Evolutionary conservation across 2,888 invertebrate genomes (phyloP).

Genomic region (Eurytoma californica): DNA sequence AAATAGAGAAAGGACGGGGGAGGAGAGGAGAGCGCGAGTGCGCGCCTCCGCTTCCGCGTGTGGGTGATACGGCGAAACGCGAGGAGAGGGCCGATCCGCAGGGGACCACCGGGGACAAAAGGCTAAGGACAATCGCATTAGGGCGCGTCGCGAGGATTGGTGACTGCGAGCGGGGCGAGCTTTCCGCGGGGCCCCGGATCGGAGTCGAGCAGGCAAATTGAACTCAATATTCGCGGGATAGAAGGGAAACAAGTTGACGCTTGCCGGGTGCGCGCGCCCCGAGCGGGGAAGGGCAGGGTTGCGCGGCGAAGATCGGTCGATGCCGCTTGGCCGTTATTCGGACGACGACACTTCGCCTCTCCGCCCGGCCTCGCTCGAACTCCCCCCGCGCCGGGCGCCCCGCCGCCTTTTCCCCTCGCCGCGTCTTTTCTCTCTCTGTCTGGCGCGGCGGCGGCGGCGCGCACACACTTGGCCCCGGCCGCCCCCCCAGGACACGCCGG

Average conservation of each 20-base stretch:
- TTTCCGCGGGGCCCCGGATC: constrained; percentile 36
- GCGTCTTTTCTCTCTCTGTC: constrained; percentile 41
- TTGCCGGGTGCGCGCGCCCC: not conserved
- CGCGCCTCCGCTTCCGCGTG: too few relatives aligned
- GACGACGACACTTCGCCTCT: constrained; percentile 73
- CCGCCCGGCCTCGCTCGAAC: constrained; percentile 25
- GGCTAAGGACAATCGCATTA: constrained; percentile 70
- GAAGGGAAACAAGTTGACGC: constrained; percentile 74
- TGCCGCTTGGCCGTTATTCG: constrained; percentile 75
- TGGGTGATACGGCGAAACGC: not conserved
- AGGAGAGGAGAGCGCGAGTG: not conserved
- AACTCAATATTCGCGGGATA: constrained; percentile 73
- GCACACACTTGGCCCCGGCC: not conserved
- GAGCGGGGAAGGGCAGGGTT: not conserved
- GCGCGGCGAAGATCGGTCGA: constrained; percentile 72
- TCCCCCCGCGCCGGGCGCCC: constrained; percentile 43
- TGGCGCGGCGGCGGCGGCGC: not conserved
- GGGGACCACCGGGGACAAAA: constrained; percentile 59
- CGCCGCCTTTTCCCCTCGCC: constrained; percentile 12
- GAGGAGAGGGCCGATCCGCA: constrained; percentile 56
- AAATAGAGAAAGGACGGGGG: not conserved
- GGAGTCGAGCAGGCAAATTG: constrained; percentile 67
- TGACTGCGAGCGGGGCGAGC: constrained; percentile 39
- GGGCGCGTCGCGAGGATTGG: constrained; percentile 56
- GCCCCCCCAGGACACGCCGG: not conserved